Evolutionary conservation across 2,113 vertebrate genomes (phyloP), one percentile per base, ranked within the genome.

Genomic region (Panurus biarmicus): DNA sequence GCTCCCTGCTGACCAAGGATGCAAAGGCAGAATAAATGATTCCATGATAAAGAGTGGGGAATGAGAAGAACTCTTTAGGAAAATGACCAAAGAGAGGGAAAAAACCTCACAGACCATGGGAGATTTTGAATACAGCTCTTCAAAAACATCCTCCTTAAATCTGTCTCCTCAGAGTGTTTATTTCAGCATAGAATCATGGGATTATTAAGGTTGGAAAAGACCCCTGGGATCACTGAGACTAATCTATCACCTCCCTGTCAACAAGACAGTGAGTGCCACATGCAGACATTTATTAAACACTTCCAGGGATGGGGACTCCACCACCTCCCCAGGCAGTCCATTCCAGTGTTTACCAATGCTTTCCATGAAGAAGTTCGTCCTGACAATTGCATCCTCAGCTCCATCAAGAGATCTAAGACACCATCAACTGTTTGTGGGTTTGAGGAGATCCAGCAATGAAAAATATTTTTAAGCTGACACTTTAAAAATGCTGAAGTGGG

Each of bases 21-120:
- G 14, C 15, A 88, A 77, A 61, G 36, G 18, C 14, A 48, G n/a
- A 38, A 18, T 5, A 45, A 60, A 48, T 35, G 2, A 24, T 75
- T 58, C 42, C 47, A 58, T 28, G 47, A 36, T 38, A 36, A 3
- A 44, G 2, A 35, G 15, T 25, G 20, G 35, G 51, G 33, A 86
- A 64, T 10, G 25, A 50, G 33, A 42, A 48, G 12, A 45, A 19
- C 2, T 54, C 12, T 28, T 78, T 6, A 16, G 19, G 28, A 24
- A 82, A 88, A 69, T 7, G 8, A 50, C 7, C 42, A 7, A 8
- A 53, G 8, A 67, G 23, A 29, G 12, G 5, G 3, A 24, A 51
- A 53, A 73, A 35, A 0, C 13, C 1, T 54, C 2, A 2, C 2
- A 50, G 22, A 38, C 8, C 19, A 28, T 1, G 15, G 22, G 16